phyloP scores from a whole-genome alignment of 1,140 invertebrate species.

The Zaprionus inermis region DNA sequence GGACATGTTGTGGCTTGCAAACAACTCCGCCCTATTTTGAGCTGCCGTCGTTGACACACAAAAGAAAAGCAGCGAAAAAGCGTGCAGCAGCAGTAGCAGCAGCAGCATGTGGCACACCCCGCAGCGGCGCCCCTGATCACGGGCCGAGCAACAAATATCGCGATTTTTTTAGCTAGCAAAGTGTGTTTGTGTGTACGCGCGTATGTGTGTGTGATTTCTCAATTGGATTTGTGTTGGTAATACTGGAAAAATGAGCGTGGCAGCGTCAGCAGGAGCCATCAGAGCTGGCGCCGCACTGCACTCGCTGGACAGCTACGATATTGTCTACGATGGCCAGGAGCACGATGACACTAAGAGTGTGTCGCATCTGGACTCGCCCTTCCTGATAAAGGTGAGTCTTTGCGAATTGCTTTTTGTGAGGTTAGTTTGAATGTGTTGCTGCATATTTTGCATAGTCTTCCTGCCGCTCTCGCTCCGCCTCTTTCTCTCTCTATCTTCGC shows the following conservation, averaged over 20 bases:
- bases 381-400: slow-evolving; percentile 75
- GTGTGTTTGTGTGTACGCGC: not conserved
- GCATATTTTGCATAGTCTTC: slow-evolving; percentile 43
- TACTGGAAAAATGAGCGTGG: not conserved
- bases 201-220: not conserved
- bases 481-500: not conserved
- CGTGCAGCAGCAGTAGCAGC: slow-evolving; percentile 1
- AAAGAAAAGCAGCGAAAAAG: slow-evolving; percentile 14
- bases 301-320: slow-evolving; percentile 55
- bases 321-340: slow-evolving; percentile 66
- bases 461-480: not conserved
- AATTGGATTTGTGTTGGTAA: not conserved
- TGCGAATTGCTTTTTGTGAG: slow-evolving; percentile 46
- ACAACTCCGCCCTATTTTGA: slow-evolving; percentile 43
- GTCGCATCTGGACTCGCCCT: slow-evolving; percentile 78
- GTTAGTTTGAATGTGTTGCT: slow-evolving; percentile 50
- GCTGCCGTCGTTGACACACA: slow-evolving; percentile 16
- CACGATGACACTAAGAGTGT: slow-evolving; percentile 68
- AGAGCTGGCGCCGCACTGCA: slow-evolving; percentile 21
- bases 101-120: slow-evolving; percentile 21
- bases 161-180: not conserved
- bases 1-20: slow-evolving; percentile 5
- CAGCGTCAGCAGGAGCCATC: not conserved
- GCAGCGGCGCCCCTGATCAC: slow-evolving; percentile 12
- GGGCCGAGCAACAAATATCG: slow-evolving; percentile 9